Evolutionary conservation across 2,113 vertebrate species (phyloP), one percentile per base, ranked within the genome.

Genomic region (Ascaphus truei): DNA sequence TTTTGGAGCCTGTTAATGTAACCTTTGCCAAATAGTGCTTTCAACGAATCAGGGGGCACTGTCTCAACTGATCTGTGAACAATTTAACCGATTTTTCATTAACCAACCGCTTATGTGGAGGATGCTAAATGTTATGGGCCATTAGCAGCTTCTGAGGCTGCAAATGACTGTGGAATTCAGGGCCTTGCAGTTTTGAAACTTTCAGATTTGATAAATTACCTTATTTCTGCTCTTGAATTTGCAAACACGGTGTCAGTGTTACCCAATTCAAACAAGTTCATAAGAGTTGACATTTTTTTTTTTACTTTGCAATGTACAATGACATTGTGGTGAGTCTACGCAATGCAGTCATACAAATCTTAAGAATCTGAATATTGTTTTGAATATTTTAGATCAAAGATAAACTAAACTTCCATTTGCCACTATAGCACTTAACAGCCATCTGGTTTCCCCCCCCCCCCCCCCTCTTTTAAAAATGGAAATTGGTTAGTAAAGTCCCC

Each of bases 51-150:
- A 59, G 73, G 81, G 79, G 81, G 77, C 74, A 76, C 50, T 0
- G 15, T 65, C 75, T 77, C 77, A 79, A 73, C 68, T 83, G 81
- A 81, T 81, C 83, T 85, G 76, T 83, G 84, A 83, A 78, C 75
- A 81, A 78, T 81, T 79, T 81, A 83, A 84, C 80, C 2, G 72
- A 83, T 84, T 83, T 85, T 85, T 85, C 85, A 84, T 85, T 85
- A 85, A 87, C 76, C 76, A 83, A 76, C 77, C 83, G 83, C 80
- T 87, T 80, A 81, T 80, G 77, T 81, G 80, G 76, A 82, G 85
- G 82, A 84, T 83, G 80, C 81, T 84, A 83, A 83, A 87, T 85
- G 84, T 87, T 83, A 85, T 80, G 83, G 83, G 50, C 85, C 83
- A 85, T 87, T 87, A 87, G 77, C 78, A 78, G 75, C 66, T 81